Evolutionary conservation across 1,140 invertebrate species (phyloP), one percentile per base, ranked within the genome.

Genomic region (Heliothis virescens): DNA sequence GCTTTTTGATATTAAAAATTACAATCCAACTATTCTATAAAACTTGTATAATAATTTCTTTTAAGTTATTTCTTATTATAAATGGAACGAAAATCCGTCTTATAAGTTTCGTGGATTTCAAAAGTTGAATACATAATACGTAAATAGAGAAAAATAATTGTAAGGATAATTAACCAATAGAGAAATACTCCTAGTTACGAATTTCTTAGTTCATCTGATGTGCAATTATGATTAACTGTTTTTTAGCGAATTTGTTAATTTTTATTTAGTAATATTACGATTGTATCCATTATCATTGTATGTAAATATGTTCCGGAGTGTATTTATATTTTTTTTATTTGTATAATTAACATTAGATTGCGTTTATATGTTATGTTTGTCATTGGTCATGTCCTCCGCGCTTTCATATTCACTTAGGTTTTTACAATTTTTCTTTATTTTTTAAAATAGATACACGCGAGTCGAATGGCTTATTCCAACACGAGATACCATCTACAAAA

Each of bases 211-310:
- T 92, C 82, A 87, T 90, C 85, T 81, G 85, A 90, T 87, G 88
- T 91, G 87, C 89, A 89, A 91, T 92, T 91, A 90, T 87, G 83
- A 87, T 83, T 84, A 78, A 82, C 72, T 76, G 83, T 92, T 78
- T 91, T 91, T 92, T 93, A 93, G 90, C 93, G 91, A 93, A 94
- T 93, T 94, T 93, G 92, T 93, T 89, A 90, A 92, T 91, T 92
- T 86, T 62, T 88, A 86, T 82, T 41, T 76, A 47, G 52, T 79
- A 75, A 26, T 80, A 69, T 73, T 89, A 81, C 85, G 79, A 88
- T 87, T 87, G 85, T 89, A 88, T 92, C 88, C 85, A 86, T 86
- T 83, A 83, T 79, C 83, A 83, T 84, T 88, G 80, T 91, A 81
- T 94, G 92, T 94, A 94, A 93, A 94, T 94, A 94, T 90, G 86